Conservation (phyloP, 2,888 invertebrate species). For the Sinohyriopsis cumingii region DNA sequence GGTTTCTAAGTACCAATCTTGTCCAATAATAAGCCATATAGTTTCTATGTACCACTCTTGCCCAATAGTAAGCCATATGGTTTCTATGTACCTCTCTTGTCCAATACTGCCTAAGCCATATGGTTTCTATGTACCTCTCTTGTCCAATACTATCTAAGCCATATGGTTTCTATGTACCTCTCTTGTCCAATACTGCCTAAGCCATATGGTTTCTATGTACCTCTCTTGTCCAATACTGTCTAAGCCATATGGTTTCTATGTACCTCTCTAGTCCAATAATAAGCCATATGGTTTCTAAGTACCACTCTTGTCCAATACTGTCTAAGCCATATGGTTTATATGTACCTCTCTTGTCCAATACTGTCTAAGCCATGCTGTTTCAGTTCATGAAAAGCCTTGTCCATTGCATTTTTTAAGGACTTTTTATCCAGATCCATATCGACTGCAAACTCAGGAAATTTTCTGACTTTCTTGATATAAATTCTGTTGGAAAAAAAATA, state of each 20-base stretch:
- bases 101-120: background rate
- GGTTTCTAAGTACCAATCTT: background rate
- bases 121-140: too few species aligned
- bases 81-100: background rate
- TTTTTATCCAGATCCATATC: slow-evolving; percentile 66
- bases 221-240: background rate
- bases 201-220: background rate
- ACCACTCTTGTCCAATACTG: background rate
- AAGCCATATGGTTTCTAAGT: background rate
- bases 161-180: too few species aligned
- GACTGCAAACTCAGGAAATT: slow-evolving; percentile 68
- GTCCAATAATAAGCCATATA: too few species aligned
- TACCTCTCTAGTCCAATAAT: background rate
- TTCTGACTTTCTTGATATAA: slow-evolving; percentile 70
- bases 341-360: slow-evolving; percentile 67
- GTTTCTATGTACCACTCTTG: too few species aligned
- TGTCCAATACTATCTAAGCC: too few species aligned
- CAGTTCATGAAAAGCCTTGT: slow-evolving; percentile 68
- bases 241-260: background rate
- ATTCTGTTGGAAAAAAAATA: slow-evolving; percentile 56
- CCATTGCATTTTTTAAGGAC: slow-evolving; percentile 66
- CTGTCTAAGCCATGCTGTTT: slow-evolving; percentile 56
- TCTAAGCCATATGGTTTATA: background rate
- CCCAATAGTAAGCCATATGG: background rate
- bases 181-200: background rate